Conservation (phyloP, 2,797 vertebrate species). For the Gorsachius magnificus region DNA sequence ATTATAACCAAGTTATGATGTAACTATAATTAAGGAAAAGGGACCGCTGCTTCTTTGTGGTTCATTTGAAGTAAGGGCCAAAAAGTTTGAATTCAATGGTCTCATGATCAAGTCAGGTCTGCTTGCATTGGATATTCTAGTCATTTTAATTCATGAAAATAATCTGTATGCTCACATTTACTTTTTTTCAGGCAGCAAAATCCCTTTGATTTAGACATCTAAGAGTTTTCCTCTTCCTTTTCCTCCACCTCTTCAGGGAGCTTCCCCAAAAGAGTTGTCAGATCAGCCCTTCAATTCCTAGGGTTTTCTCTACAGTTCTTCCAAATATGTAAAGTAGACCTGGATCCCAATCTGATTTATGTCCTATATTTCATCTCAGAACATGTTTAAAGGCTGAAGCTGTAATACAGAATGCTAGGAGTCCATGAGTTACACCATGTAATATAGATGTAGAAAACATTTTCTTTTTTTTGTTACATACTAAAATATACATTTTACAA, state of each 20-base stretch:
- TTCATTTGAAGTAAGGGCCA: neutral
- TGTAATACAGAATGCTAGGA: neutral
- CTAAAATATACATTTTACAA: neutral
- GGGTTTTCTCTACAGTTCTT: constrained; percentile 11
- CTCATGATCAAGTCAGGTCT: neutral
- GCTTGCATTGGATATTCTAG: neutral
- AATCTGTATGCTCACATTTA: neutral
- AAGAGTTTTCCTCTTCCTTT: constrained; percentile 5
- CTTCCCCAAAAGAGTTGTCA: neutral
- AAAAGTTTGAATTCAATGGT: neutral
- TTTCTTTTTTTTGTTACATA: neutral
- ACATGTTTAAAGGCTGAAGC: neutral
- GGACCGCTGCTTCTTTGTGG: neutral
- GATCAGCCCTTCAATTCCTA: neutral
- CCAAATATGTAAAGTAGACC: constrained; percentile 15
- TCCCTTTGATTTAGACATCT: constrained; percentile 15
- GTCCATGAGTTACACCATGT: neutral
- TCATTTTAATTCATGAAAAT: neutral
- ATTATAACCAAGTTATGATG: neutral
- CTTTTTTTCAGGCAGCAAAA: neutral
- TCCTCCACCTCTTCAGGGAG: neutral
- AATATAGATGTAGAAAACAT: neutral
- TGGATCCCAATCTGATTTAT: neutral
- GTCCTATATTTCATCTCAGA: neutral
- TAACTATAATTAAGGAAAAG: neutral